Evolutionary conservation across 2,113 vertebrate genomes (phyloP).

Genomic region (Tenebrosternarchus preto): DNA sequence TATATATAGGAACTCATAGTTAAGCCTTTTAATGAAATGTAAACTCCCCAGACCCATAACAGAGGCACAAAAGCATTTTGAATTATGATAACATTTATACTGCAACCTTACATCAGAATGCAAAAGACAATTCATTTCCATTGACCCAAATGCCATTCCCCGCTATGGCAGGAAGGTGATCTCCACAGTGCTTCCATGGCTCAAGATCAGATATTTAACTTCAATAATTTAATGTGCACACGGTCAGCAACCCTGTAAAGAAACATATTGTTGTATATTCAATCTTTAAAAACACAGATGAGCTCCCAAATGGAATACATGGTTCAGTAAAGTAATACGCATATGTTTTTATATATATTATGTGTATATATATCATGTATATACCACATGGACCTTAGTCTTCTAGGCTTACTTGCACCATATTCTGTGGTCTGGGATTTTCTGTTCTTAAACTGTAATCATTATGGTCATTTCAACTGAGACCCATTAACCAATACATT

Average conservation of each 20-base stretch:
- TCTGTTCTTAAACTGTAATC: not conserved
- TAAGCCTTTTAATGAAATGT: too few species aligned
- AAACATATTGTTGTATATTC: constrained; percentile 53
- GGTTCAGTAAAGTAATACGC: constrained; percentile 36
- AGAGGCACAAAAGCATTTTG: constrained; percentile 51
- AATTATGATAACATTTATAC: constrained; percentile 74
- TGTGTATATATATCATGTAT: constrained; percentile 38
- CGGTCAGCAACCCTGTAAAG: constrained; percentile 60
- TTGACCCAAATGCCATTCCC: constrained; percentile 58
- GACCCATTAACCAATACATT: constrained; percentile 25
- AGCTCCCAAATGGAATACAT: constrained; percentile 33
- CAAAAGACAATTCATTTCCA: constrained; percentile 63
- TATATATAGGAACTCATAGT: not conserved
- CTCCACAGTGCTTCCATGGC: constrained; percentile 44
- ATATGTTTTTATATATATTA: constrained; percentile 44
- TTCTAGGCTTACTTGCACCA: not conserved
- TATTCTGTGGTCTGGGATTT: constrained; percentile 10
- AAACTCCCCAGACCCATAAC: constrained; percentile 39
- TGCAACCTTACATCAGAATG: constrained; percentile 73
- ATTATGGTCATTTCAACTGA: not conserved
- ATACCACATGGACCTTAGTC: constrained; percentile 6
- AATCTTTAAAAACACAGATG: constrained; percentile 52
- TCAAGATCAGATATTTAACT: constrained; percentile 66
- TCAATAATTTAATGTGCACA: constrained; percentile 70
- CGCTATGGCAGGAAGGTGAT: constrained; percentile 36